These are phyloP conservation scores for Xiphias gladius DNA, from an alignment of 2,113 vertebrate genomes.

Conservation along the genomic window DNA sequence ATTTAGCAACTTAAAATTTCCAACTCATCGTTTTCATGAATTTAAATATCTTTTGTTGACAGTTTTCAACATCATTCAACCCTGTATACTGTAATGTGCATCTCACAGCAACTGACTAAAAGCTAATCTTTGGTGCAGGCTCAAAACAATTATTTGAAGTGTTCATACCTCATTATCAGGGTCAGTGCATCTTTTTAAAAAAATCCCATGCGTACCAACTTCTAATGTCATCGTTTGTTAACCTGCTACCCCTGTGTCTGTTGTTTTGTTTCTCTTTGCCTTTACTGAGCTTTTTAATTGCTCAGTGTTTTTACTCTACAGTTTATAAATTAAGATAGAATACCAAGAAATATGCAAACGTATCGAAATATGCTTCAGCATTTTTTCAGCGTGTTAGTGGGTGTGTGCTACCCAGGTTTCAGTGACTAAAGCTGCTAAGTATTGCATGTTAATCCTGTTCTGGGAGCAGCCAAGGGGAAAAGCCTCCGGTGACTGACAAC, in stretches of 20 bases:
- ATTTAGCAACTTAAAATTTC: conserved; percentile 3
- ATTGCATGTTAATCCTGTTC: conserved; percentile 81
- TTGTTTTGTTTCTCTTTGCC: neutral
- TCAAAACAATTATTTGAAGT: conserved; percentile 21
- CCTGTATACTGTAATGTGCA: neutral
- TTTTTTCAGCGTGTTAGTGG: conserved; percentile 12
- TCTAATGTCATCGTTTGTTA: neutral
- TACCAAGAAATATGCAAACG: neutral
- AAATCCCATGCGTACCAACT: neutral
- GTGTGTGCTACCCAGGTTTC: conserved; percentile 62
- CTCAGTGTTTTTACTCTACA: neutral
- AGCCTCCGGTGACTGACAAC: conserved; percentile 74
- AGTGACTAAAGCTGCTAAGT: conserved; percentile 79
- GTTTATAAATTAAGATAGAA: neutral
- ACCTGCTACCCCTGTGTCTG: neutral
- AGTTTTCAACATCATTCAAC: conserved; percentile 30
- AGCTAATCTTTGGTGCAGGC: conserved; percentile 6
- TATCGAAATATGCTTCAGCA: neutral
- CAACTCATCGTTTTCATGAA: neutral
- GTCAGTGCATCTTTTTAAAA: conserved; percentile 15
- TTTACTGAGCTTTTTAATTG: conserved; percentile 1
- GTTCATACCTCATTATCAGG: neutral
- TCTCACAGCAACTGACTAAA: neutral
- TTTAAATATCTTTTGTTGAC: conserved; percentile 19
- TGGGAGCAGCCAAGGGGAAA: conserved; percentile 76